Evolutionary conservation across 2,888 invertebrate genomes (phyloP), one percentile per base, ranked within the genome.

Genomic region (Chymomyza procnemis): DNA sequence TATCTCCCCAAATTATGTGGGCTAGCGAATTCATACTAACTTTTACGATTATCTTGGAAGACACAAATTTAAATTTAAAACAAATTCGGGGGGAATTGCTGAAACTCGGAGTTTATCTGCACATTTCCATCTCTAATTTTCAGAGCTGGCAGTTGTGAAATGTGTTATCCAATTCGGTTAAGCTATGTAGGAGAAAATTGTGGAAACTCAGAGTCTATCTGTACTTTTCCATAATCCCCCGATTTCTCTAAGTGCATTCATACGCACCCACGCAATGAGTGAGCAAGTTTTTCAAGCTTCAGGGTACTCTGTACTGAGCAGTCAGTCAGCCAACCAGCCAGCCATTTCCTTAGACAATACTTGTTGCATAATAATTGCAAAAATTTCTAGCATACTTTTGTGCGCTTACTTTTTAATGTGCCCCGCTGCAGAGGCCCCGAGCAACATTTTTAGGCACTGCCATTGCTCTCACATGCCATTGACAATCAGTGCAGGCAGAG

Each of bases 321-420:
- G 61, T 55, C 67, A 30, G 59, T 66, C 58, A 57, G 66, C 63
- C 63, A 66, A 64, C 57, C 67, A 30, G 59, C 68, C 58, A 57
- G 66, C 63, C 63, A 66, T 65, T 76, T 64, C 62, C 64, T 56
- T n/a, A 69, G 72, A 74, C 67, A 73, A 69, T 66, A 83, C 80
- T 80, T 85, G 86, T 80, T 85, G 86, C 78, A 83, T 83, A 85
- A 73, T 71, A 85, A 81, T 67, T 70, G 46, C 57, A 19, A 57
- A 68, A 58, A 64, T 64, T 57, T 61, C 54, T 50, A 18, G 64
- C 64, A 64, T 58, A 58, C 50, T 58, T 64, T 59, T 52, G 18
- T n/a, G 64, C 22, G 50, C 48, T 26, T 18, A 4, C 4, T 55
- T 1, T 46, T 16, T 46, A 18, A 16, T 26, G 26, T 8, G 26